Percentiles rank a stretch among this genome's conserved stretches.
Evolutionary conservation across 2,888 invertebrate species (phyloP).

Genomic region (Coenonympha glycerion): DNA sequence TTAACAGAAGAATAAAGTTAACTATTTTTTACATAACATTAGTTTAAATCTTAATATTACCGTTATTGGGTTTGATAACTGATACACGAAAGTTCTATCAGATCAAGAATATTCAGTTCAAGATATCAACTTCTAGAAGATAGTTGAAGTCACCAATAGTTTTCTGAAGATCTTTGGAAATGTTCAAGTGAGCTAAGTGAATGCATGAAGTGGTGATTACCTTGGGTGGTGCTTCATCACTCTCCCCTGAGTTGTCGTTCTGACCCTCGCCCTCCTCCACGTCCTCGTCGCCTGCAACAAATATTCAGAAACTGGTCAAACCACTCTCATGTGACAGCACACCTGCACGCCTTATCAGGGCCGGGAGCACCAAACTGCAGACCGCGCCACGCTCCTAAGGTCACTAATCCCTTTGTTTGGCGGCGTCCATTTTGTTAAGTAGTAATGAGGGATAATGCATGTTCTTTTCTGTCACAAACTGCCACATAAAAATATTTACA

Average conservation of each 20-base stretch:
- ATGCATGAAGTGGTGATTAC: constrained; percentile 38
- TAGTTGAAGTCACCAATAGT: no score
- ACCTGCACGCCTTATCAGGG: constrained; percentile 45
- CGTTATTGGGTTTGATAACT: no score
- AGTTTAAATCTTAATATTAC: no score
- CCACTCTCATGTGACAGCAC: constrained; percentile 47
- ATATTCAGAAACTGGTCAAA: constrained; percentile 61
- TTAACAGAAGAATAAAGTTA: no score
- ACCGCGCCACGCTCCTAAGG: constrained; percentile 63
- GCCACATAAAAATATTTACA: constrained; percentile 75
- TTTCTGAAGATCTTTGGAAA: no score
- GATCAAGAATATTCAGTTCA: no score
- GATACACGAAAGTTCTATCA: neutral
- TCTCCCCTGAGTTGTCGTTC: constrained; percentile 83
- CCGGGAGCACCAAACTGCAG: constrained; percentile 42
- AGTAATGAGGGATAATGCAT: constrained; percentile 81
- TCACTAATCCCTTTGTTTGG: constrained; percentile 85
- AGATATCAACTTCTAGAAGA: neutral
- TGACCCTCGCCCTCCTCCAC: constrained; percentile 81
- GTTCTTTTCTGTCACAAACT: constrained; percentile 77
- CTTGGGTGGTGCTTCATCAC: constrained; percentile 81
- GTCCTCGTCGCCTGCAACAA: constrained; percentile 79
- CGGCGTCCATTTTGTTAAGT: constrained; percentile 87
- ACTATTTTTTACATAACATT: no score
- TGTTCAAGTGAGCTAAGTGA: neutral